A percentile compares a stretch with the other conserved stretches of the same genome.
These are phyloP conservation scores for Penelope pileata DNA, from an alignment of 2,113 vertebrate genomes.

Conservation along the genomic window DNA sequence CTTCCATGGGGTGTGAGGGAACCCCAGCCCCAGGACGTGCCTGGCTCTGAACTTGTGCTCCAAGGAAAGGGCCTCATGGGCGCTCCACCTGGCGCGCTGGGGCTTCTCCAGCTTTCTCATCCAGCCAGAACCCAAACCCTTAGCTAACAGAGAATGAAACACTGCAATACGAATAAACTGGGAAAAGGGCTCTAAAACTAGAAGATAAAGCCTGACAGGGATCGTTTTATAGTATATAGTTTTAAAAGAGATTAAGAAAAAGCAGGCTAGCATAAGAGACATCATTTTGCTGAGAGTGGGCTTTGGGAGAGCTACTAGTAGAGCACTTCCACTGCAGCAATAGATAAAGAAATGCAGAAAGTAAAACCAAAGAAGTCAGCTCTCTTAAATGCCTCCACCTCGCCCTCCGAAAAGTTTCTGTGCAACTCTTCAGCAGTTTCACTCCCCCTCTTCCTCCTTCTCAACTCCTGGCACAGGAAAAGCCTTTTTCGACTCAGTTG, in stretches of 20 bases:
- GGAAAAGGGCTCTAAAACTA: neutral
- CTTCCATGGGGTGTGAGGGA: neutral
- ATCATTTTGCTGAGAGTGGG: neutral
- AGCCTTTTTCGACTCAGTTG: neutral
- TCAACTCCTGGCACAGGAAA: constrained; percentile 5
- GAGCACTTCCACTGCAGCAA: neutral
- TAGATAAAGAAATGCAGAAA: neutral
- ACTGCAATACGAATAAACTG: neutral
- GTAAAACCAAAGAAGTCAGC: neutral
- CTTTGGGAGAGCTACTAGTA: neutral
- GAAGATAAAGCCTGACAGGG: neutral
- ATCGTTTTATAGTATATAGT: neutral
- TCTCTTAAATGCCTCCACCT: neutral
- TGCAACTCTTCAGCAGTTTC: neutral
- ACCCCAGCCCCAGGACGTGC: fast-evolving
- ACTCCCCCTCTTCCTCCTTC: neutral
- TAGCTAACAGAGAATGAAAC: neutral
- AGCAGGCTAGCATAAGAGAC: neutral
- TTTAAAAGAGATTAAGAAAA: neutral
- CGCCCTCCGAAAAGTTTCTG: neutral
- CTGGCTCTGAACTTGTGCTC: neutral
- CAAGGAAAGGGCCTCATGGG: neutral
- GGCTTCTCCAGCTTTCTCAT: neutral
- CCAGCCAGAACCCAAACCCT: neutral
- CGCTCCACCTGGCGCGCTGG: neutral